Evolutionary conservation across 2,888 invertebrate genomes (phyloP), one percentile per base, ranked within the genome.

Genomic region (Spisula subtruncata): DNA sequence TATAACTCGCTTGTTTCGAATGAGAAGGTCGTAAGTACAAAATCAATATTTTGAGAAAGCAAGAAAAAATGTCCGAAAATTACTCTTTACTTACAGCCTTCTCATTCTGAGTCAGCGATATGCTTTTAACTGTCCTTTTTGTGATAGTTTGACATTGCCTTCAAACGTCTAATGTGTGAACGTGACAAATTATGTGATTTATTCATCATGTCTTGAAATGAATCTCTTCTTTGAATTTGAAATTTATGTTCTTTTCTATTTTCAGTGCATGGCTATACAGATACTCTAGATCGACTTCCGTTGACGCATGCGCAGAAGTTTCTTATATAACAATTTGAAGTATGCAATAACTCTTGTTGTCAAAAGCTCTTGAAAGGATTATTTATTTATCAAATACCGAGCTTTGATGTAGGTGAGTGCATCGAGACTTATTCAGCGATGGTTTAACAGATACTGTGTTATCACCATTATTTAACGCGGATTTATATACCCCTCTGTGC

Each of bases 391-490:
- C 75, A 75, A 35, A 32, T 35, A 35, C 32, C 75, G 5, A 75
- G 35, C 75, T 75, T 75, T 75, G 75, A 75, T 35, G 75, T 75
- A 75, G 32, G 32, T 32, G 16, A 35, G 29, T 32, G 48, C 29
- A 32, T 81, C 54, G 81, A 32, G 16, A 16, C 25, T 6, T 48
- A 32, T 29, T 29, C 51, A 81, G 18, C n/a, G 25, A 81, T 48
- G 48, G n/a, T 48, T n/a, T 81, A 48, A 48, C 14, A 83, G 66
- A 66, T 60, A 46, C 25, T 35, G 83, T 8, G 4, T 35, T 75
- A 75, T 75, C 81, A 46, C 14, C 25, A 46, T 84, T 84, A 84
- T 84, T 71, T 51, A 84, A 75, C 41, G 8, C 32, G 75, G 60
- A 60, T 51, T 71, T 75, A 75, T 51, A 20, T n/a, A 83, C 35